Evolutionary conservation across 2,797 vertebrate species (phyloP), one percentile per base, ranked within the genome.

Genomic region (Sebastes reedi): DNA sequence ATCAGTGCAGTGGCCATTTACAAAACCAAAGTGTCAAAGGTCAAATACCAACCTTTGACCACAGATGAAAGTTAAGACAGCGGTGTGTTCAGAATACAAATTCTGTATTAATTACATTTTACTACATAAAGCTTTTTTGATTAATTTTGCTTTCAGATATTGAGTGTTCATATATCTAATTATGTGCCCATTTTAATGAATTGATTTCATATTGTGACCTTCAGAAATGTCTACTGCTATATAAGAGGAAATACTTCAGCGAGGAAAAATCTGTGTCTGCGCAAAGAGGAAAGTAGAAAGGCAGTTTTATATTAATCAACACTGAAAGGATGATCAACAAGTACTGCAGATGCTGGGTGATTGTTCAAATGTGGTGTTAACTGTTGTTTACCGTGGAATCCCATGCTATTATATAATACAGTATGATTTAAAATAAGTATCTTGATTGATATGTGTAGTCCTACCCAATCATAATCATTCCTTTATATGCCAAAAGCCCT

Each of bases 1-100:
- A 67, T 81, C 84, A 85, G 89, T 64, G 85, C 79, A n/a, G 83
- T 80, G 68, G 7, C 61, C 16, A 3, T 92, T 54, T 87, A 92
- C 91, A 93, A 67, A 83, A 7, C 50, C 77, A 92, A 62, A 66
- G 12, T 12, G 22, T 79, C 91, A 12, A 74, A 4, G 8, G 67
- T 83, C 68, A 89, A 72, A 62, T 95, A 94, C 77, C 87, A 91
- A 52, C 81, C 20, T 32, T 16, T 94, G 82, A 11, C 83, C 24
- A 5, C 13, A 1, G 4, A 3, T 67, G 86, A 91, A 9, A 74
- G 2, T 24, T 90, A 84, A 77, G 56, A 30, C 52, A 14, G 24
- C 39, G 12, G 42, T 2, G 1, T 24, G 4, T 7, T 32, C 18
- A 36, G 59, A 30, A 32, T 3, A 50, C 7, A 16, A 30, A 3